These are phyloP conservation scores for Amphiprion ocellaris DNA, from an alignment of 2,113 vertebrate species.

Conservation along the genomic window DNA sequence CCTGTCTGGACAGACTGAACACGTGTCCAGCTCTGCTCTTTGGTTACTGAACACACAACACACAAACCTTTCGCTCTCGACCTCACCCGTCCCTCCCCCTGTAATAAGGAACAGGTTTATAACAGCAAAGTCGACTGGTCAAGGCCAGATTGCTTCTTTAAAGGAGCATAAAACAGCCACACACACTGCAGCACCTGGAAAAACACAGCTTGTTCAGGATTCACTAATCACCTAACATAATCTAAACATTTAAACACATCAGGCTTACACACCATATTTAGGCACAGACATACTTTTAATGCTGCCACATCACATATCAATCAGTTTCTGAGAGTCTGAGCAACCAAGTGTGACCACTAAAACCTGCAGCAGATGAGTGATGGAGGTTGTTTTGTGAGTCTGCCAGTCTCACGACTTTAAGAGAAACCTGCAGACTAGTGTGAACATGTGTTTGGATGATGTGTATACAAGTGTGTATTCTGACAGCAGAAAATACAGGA, in stretches of 20 bases:
- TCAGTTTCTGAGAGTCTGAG: neutral
- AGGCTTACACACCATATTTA: neutral
- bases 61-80: neutral
- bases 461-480: neutral
- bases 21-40: neutral
- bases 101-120: constrained; percentile 56
- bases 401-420: neutral
- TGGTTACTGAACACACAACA: constrained; percentile 8
- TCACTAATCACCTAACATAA: constrained; percentile 27
- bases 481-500: constrained; percentile 8
- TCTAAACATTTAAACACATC: constrained; percentile 29
- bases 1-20: constrained; percentile 2
- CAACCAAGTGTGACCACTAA: neutral
- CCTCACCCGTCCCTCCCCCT: neutral
- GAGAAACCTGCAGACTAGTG: neutral
- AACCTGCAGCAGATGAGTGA: constrained; percentile 32
- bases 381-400: neutral
- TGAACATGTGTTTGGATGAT: neutral
- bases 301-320: neutral
- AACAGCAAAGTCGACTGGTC: constrained; percentile 41
- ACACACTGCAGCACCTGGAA: neutral
- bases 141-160: constrained; percentile 52
- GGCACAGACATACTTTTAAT: neutral
- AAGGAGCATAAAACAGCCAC: constrained; percentile 43
- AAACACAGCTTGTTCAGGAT: constrained; percentile 39